These are phyloP conservation scores for Plebejus argus DNA, from an alignment of 2,888 invertebrate genomes.

Conservation along the genomic window DNA sequence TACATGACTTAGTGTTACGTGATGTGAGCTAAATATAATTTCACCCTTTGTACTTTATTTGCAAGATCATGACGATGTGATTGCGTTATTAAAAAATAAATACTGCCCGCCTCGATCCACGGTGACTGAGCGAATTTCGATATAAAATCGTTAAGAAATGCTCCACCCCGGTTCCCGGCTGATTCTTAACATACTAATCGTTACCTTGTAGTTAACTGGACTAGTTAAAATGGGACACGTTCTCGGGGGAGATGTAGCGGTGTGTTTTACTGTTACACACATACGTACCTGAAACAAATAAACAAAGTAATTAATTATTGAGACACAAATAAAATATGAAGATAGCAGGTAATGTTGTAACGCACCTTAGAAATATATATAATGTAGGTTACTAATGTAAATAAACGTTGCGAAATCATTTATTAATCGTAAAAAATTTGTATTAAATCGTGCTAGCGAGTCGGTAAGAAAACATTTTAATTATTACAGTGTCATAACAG, in stretches of 20 bases:
- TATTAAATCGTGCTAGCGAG: not conserved
- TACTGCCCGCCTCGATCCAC: slow-evolving; percentile 36
- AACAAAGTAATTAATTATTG: slow-evolving; percentile 19
- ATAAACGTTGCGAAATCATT: not conserved
- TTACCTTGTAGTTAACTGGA: not conserved
- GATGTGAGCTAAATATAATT: not conserved
- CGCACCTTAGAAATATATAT: not conserved
- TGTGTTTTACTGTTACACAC: slow-evolving; percentile 30
- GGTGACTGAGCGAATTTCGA: slow-evolving; percentile 34
- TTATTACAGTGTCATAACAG: slow-evolving; percentile 16
- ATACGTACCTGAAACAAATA: slow-evolving; percentile 61
- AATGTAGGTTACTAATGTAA: slow-evolving; percentile 3
- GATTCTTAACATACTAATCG: not conserved
- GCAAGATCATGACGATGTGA: slow-evolving; percentile 41
- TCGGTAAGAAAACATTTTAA: not conserved
- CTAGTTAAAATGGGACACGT: not conserved
- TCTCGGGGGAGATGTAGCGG: not conserved
- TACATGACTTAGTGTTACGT: not conserved
- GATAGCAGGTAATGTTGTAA: not conserved
- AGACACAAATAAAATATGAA: not conserved
- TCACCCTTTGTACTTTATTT: slow-evolving; percentile 18
- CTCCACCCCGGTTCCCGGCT: not conserved
- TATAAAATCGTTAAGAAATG: not conserved
- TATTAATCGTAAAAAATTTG: not conserved
- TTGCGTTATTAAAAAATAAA: slow-evolving; percentile 33